phyloP scores from a whole-genome alignment of 1,140 invertebrate species.

The Latrodectus geometricus region DNA sequence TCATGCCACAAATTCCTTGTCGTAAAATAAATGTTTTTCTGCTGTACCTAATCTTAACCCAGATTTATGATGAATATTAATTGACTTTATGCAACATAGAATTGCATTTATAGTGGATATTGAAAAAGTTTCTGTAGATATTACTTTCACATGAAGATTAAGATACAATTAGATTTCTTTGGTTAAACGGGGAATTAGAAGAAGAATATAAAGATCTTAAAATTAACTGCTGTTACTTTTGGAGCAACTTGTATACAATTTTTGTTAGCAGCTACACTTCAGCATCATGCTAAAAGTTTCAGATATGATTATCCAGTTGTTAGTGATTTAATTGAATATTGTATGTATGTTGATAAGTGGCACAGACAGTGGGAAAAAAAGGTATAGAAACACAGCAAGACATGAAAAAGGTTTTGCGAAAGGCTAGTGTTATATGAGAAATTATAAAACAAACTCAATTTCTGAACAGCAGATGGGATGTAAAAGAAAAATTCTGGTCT shows the following conservation, averaged over 20 bases:
- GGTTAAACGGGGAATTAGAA: neutral
- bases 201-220: neutral
- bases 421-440: neutral
- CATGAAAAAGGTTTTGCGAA: neutral
- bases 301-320: neutral
- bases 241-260: neutral
- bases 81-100: slow-evolving; percentile 33
- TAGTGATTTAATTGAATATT: too few species aligned
- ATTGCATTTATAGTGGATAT: slow-evolving; percentile 38
- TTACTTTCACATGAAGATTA: slow-evolving; percentile 7
- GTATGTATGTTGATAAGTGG: too few species aligned
- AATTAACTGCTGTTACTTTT: too few species aligned
- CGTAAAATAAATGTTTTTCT: slow-evolving; percentile 37
- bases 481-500: neutral
- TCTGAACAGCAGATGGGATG: neutral
- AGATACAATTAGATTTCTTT: slow-evolving; percentile 38
- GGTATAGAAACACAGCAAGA: neutral
- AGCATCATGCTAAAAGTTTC: slow-evolving; percentile 6
- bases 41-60: too few species aligned
- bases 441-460: neutral
- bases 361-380: too few species aligned
- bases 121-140: slow-evolving; percentile 45
- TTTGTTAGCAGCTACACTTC: slow-evolving; percentile 18
- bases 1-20: neutral
- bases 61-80: slow-evolving; percentile 22